Evolutionary conservation across 2,113 vertebrate species (phyloP), one percentile per base, ranked within the genome.

Genomic region (Bufo bufo): DNA sequence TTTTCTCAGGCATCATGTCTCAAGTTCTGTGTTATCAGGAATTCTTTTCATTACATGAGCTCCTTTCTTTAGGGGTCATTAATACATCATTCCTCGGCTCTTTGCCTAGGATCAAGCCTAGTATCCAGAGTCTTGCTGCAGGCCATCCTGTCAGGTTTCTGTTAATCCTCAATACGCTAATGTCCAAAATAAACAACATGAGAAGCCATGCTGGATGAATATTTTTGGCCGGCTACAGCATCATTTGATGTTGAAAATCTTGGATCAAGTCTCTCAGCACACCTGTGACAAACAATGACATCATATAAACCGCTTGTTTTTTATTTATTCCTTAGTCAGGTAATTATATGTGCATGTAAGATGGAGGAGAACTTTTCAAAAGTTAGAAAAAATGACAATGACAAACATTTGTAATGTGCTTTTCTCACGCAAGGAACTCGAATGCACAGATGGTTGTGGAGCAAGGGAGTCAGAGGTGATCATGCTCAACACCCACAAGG

Each of bases 271-370:
- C 17, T 50, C 50, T 3, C 7, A 49, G 47, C 72, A 75, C 72
- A 75, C 72, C 72, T 75, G 72, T 49, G 72, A 50, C 72, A 49
- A 75, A 75, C 72, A 75, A 75, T 75, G 72, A 50, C 47, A 75
- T 75, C 72, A 75, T 50, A 6, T 50, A 50, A 49, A 75, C 47
- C 72, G 20, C 16, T 49, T 72, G 7, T 75, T 19, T 49, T 20
- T 50, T 75, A 75, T 75, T 75, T 50, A 20, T 50, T 75, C 6
- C 72, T 17, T 23, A 33, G 33, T 71, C 3, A 6, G 5, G 66
- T 43, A 43, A 71, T 71, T 45, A 45, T 49, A 10, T 8, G 19
- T 74, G 72, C 47, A 14, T 20, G 45, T 17, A 75, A 47, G 45
- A 17, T 74, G 17, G 6, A 0, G 71, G 43, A 19, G 16, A 74